phyloP scores from a whole-genome alignment of 2,113 vertebrate genomes.

The Xiphophorus maculatus region DNA sequence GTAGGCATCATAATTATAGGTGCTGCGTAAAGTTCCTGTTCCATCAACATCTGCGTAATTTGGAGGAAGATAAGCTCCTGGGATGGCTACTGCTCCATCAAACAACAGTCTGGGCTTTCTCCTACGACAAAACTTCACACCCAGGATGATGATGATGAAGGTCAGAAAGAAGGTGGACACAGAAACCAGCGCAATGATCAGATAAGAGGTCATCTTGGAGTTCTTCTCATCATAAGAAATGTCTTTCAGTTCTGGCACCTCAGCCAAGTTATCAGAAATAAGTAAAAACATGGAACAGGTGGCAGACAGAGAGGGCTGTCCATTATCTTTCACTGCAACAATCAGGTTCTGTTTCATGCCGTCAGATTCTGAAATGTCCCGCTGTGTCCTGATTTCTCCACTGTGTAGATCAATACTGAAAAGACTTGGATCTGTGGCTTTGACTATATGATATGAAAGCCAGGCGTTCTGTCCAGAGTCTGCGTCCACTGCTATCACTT shows the following conservation, averaged over 20 bases:
- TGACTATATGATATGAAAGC: conserved; percentile 9
- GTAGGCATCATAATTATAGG: neutral
- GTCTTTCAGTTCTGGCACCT: conserved; percentile 6
- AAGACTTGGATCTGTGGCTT: conserved; percentile 10
- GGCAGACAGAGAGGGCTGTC: conserved; percentile 14
- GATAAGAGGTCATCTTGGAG: conserved; percentile 7
- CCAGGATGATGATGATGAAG: conserved; percentile 8
- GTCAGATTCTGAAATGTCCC: conserved; percentile 45
- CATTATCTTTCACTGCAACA: conserved; percentile 15
- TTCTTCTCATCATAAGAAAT: conserved; percentile 10
- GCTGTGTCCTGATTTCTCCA: conserved; percentile 15
- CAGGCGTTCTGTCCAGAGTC: conserved; percentile 61
- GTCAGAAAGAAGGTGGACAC: conserved; percentile 11
- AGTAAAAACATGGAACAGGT: neutral
- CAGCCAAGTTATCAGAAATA: conserved; percentile 14
- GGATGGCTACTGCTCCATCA: conserved; percentile 14
- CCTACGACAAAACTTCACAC: conserved; percentile 6
- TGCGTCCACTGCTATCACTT: conserved; percentile 75
- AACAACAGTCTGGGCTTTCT: conserved; percentile 11
- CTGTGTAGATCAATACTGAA: conserved; percentile 8
- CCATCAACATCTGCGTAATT: neutral
- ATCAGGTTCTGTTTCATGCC: conserved; percentile 50
- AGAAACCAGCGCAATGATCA: conserved; percentile 5
- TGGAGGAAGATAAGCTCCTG: neutral
- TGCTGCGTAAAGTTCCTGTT: neutral